These are phyloP conservation scores for Reinhardtius hippoglossoides DNA, from an alignment of 2,113 vertebrate genomes.

Conservation along the genomic window DNA sequence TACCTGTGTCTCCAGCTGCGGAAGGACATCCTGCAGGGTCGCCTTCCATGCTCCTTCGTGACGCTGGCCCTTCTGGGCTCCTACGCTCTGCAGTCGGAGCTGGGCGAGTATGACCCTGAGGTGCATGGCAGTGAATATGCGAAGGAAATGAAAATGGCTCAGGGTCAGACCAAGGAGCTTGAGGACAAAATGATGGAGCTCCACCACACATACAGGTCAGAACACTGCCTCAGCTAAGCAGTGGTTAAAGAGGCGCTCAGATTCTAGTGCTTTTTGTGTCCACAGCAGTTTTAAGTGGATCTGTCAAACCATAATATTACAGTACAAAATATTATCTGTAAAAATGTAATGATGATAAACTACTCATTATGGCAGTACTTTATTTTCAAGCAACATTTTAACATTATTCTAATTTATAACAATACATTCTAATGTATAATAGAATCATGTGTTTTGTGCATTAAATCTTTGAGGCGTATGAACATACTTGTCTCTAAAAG, in stretches of 20 bases:
- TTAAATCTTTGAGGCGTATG: no score
- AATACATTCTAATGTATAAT: background rate
- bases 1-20: constrained; percentile 95
- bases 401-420: background rate
- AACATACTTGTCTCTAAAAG: no score
- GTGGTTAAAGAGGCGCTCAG: background rate
- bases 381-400: background rate
- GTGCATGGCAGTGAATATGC: constrained; percentile 88
- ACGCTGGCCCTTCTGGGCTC: constrained; percentile 95
- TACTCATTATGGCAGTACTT: background rate
- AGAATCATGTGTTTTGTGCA: background rate
- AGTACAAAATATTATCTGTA: background rate
- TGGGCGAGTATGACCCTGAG: constrained; percentile 95
- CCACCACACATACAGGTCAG: constrained; percentile 93
- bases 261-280: no score
- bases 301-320: background rate
- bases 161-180: constrained; percentile 94
- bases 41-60: constrained; percentile 96
- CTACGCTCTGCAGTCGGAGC: constrained; percentile 94
- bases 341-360: background rate
- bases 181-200: constrained; percentile 97
- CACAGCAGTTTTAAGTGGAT: background rate
- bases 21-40: constrained; percentile 90
- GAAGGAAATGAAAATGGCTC: constrained; percentile 91
- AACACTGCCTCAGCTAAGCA: background rate